Base-by-base conservation (phyloP, 1,140 invertebrate genomes). In the Steinernema khuongi region DNA sequence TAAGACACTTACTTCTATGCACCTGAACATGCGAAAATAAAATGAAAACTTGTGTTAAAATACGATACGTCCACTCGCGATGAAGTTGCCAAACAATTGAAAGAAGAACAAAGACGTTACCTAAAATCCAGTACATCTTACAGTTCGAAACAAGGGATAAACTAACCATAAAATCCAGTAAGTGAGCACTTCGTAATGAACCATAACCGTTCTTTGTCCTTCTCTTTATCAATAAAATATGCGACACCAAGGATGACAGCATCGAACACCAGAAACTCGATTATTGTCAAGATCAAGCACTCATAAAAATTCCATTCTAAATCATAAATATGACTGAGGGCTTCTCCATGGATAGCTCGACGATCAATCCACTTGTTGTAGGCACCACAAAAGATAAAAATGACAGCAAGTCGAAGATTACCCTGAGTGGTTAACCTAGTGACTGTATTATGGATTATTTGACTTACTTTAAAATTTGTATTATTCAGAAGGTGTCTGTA, bases 401-500 rank as follows among this genome's bases (percentile, higher is more conserved):
- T 68, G n/a, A 79, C 36, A 28, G 75, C 72, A 31, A 84, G 43
- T 1, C 83, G 82, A 14, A 28, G 31, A 50, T 77, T 32, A 74
- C 17, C 72, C 60, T 69, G 26, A 71, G 0, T 70, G 19, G 14
- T 33, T 17, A n/a, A 66, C 29, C 18, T 18, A 68, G 14, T 14
- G 17, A 72, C 11, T 31, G 26, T 30, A 66, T 70, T 7, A 30
- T 76, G 32, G 11, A 68, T 44, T 1, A 22, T 19, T 70, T 73
- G 17, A 73, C 43, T 0, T 77, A 87, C 86, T 81, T 86, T 79
- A 7, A 80, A 77, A 33, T 78, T 69, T 41, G 80, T 79, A 82
- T 94, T 94, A 71, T 90, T 90, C 1, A 94, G 87, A 36, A 94
- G 87, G 87, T 94, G 93, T 44, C 92, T 88, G 81, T 93, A 93